Base-by-base conservation (phyloP, 2,113 vertebrate species). In the Glareola pratincola region DNA sequence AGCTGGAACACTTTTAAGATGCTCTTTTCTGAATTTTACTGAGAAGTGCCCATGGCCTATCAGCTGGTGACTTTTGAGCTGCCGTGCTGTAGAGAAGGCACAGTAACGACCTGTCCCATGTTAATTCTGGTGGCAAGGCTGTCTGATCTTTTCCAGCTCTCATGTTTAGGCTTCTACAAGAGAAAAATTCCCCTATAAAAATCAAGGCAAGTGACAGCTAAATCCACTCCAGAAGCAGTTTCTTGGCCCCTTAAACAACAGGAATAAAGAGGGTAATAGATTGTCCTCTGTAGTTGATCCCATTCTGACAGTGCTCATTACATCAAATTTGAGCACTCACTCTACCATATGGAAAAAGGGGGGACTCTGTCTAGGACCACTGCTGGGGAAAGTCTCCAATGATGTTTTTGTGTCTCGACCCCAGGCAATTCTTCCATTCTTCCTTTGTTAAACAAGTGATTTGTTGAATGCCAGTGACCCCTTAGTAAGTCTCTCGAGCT, bases 41-140 rank as follows among this genome's bases (percentile, higher is more conserved):
- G 39, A 36, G 50, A 18, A 45, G 78, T 10, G 73, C 32, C 27
- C 2, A 0, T 22, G 62, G 27, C 8, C 11, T 2, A 0, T 11
- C 37, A 20, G 54, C 24, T 45, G 39, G 53, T 50, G 64, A 3
- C 12, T 13, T 26, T 4, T 8, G 67, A 53, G 80, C 67, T 26
- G 29, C 36, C 19, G 43, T 19, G 62, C 62, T 23, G 71, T 8
- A 57, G 36, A 16, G 41, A 5, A 43, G 51, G 19, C 34, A 6
- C 2, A 5, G 54, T 15, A 14, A 11, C 0, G 2, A 43, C 66
- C 29, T 18, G n/a, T 9, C 21, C n/a, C 14, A 9, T 8, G 21
- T 15, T 56, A 5, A 9, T 54, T 27, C 41, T 34, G 20, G 34
- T 23, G 60, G 30, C 43, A 19, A 30, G 36, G n/a, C 69, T 50